These are phyloP conservation scores for Schizopygopsis malacanthus DNA, from an alignment of 2,797 vertebrate species.

Conservation along the genomic window DNA sequence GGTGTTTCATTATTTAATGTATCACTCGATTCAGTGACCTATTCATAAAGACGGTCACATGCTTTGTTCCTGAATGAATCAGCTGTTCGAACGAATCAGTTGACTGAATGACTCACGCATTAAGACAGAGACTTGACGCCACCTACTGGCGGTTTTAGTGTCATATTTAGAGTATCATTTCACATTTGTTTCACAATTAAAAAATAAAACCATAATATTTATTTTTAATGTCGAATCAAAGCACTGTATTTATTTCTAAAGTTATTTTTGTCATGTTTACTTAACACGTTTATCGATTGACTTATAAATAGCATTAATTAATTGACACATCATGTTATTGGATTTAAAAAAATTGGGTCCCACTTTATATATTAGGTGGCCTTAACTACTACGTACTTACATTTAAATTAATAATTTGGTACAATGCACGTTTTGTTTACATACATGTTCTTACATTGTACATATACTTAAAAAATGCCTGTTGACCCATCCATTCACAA, in stretches of 20 bases:
- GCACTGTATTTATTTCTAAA: neutral
- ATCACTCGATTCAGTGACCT: neutral
- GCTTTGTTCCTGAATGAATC: neutral
- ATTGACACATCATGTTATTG: neutral
- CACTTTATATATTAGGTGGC: no score
- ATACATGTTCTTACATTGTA: no score
- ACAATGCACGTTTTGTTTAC: no score
- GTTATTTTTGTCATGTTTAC: neutral
- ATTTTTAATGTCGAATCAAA: neutral
- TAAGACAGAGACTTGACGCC: neutral
- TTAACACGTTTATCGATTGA: neutral
- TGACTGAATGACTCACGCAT: neutral
- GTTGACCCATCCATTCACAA: no score
- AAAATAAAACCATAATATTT: neutral
- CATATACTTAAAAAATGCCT: no score
- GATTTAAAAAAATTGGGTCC: neutral
- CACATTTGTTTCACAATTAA: neutral
- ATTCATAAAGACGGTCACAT: neutral
- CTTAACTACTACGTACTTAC: no score
- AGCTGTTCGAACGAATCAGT: neutral
- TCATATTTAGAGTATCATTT: neutral
- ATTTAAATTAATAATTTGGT: no score
- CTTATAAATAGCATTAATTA: neutral
- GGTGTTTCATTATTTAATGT: neutral
- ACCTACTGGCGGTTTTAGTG: neutral